Evolutionary conservation across 2,113 vertebrate species (phyloP).

Genomic region (Muscicapa adusta): DNA sequence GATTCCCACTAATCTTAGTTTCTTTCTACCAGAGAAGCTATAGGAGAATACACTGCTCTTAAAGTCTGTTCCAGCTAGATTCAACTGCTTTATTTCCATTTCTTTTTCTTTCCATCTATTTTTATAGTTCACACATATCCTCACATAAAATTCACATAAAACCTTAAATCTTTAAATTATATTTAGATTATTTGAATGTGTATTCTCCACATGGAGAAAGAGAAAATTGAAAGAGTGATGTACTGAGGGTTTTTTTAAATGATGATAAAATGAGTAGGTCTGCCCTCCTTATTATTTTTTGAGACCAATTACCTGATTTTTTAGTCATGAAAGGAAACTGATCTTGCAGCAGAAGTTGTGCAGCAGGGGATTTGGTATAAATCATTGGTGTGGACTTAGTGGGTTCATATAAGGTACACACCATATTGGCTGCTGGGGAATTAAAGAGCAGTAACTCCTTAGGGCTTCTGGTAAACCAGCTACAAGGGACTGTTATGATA

Average conservation of each 20-base stretch:
- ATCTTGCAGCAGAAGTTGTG: neutral
- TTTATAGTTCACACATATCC: neutral
- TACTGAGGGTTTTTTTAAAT: neutral
- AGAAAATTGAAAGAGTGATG: neutral
- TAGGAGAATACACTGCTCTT: neutral
- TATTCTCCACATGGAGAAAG: neutral
- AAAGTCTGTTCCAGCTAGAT: neutral
- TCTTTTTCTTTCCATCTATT: neutral
- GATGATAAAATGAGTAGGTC: neutral
- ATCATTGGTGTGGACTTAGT: neutral
- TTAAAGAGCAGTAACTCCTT: neutral
- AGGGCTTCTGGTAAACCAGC: neutral
- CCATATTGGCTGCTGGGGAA: neutral
- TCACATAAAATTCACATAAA: neutral
- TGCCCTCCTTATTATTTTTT: neutral
- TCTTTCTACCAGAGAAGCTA: neutral
- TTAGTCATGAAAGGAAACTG: neutral
- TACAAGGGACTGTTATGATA: rapidly evolving
- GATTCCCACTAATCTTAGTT: neutral
- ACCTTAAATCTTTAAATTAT: neutral
- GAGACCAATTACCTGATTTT: neutral
- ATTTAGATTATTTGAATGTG: neutral
- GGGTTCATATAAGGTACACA: neutral
- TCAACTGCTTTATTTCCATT: neutral
- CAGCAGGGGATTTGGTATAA: neutral